These are phyloP conservation scores for Tokudaia tokunoshimensis DNA, from an alignment of 2,797 vertebrate species.

Conservation along the genomic window DNA sequence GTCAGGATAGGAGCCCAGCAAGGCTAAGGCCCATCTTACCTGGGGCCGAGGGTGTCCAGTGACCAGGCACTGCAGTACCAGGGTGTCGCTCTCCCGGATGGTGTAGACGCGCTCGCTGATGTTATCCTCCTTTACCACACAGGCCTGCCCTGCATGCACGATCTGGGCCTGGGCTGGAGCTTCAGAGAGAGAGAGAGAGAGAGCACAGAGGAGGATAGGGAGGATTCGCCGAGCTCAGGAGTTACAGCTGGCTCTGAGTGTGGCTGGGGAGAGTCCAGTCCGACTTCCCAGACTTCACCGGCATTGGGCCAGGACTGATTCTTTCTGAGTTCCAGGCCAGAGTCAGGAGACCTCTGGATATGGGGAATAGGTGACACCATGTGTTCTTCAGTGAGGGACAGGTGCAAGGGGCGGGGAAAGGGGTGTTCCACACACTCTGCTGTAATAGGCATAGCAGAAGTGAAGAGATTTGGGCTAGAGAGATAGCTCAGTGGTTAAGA, in stretches of 20 bases:
- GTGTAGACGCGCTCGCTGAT: constrained; percentile 99
- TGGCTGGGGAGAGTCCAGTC: not conserved
- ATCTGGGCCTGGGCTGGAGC: constrained; percentile 98
- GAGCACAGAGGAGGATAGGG: constrained; percentile 29
- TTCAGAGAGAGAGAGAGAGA: constrained; percentile 78
- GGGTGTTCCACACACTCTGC: too few relatives aligned
- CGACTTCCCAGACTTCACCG: not conserved
- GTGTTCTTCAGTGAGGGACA: not conserved
- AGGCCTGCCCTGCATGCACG: constrained; percentile 96
- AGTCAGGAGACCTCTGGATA: not conserved
- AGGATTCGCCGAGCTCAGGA: not conserved
- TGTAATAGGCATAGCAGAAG: not conserved
- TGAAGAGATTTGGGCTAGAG: too few relatives aligned
- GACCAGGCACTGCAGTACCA: constrained; percentile 97
- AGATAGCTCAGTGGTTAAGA: too few relatives aligned
- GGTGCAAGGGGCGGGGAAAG: too few relatives aligned
- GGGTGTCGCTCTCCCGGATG: constrained; percentile 96
- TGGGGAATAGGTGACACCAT: not conserved
- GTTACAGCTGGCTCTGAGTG: not conserved
- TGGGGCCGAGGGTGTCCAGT: constrained; percentile 98
- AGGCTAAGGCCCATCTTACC: constrained; percentile 86
- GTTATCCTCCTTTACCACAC: constrained; percentile 98
- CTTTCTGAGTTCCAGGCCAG: not conserved
- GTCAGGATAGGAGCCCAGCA: not conserved
- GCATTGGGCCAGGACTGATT: not conserved